Conservation (phyloP, 2,888 invertebrate genomes). For the Cactoblastis cactorum region DNA sequence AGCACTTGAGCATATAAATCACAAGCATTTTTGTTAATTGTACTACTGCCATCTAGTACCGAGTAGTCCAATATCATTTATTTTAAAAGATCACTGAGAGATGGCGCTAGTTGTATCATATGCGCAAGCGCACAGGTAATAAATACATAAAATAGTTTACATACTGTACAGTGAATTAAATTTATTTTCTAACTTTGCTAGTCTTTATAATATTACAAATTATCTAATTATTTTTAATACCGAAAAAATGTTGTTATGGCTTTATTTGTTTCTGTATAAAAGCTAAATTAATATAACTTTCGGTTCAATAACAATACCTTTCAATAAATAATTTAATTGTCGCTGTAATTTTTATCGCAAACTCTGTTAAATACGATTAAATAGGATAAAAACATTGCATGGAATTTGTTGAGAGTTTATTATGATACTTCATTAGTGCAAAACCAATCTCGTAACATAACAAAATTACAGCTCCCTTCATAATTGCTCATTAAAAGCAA, state of each 20-base stretch:
- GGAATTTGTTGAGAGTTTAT: not conserved
- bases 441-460: constrained; percentile 2
- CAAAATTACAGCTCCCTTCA: not conserved
- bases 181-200: no score
- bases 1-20: no score
- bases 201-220: no score
- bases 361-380: not conserved
- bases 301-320: no score
- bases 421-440: constrained; percentile 4
- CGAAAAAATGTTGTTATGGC: no score
- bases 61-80: constrained; percentile 34
- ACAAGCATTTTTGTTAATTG: not conserved
- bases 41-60: constrained; percentile 36
- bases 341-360: no score
- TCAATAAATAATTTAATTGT: no score
- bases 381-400: not conserved
- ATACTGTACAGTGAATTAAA: no score
- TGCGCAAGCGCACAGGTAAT: constrained; percentile 43
- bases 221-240: no score
- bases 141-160: no score
- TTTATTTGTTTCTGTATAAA: no score
- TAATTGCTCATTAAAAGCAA: constrained; percentile 4
- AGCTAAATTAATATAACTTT: no score
- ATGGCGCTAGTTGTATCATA: constrained; percentile 40
- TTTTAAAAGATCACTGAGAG: constrained; percentile 27